Conservation (phyloP, 2,888 invertebrate species). For the Coleophora deauratella region DNA sequence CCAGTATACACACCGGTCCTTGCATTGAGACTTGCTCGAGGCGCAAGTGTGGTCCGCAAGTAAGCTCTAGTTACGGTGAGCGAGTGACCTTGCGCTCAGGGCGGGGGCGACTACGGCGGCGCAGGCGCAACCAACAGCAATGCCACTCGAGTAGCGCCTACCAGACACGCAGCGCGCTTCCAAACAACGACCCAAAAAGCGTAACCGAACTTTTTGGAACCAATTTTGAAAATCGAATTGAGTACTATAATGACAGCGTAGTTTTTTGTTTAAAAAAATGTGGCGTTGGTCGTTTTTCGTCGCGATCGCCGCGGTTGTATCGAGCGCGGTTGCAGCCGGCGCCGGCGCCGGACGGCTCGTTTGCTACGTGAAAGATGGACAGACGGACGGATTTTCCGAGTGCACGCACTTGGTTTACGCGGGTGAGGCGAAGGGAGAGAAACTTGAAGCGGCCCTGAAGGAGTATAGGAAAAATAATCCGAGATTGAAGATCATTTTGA, state of each 20-base stretch:
- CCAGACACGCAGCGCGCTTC: slow-evolving; percentile 54
- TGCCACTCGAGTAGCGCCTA: slow-evolving; percentile 55
- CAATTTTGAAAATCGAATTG: neutral
- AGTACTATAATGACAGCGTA: neutral
- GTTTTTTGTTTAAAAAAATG: slow-evolving; percentile 35
- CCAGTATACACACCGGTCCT: too few species aligned
- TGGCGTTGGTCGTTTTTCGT: slow-evolving; percentile 52
- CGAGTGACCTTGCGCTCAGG: slow-evolving; percentile 57
- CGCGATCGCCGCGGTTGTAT: slow-evolving; percentile 39
- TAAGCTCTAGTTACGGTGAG: slow-evolving; percentile 38
- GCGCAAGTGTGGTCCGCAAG: neutral
- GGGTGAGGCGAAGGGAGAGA: slow-evolving; percentile 57
- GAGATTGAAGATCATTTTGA: slow-evolving; percentile 69
- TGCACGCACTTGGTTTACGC: slow-evolving; percentile 69
- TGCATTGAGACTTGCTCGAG: too few species aligned
- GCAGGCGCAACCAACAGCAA: slow-evolving; percentile 26
- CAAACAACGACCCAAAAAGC: slow-evolving; percentile 9
- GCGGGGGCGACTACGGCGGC: slow-evolving; percentile 64
- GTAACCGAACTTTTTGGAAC: neutral
- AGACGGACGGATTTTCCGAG: slow-evolving; percentile 47
- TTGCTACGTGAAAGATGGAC: slow-evolving; percentile 57
- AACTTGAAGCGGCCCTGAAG: slow-evolving; percentile 56
- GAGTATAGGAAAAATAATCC: slow-evolving; percentile 63
- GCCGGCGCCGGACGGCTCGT: slow-evolving; percentile 63
- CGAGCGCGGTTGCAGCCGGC: slow-evolving; percentile 43